These are phyloP conservation scores for Pseudomyrmex dendroicus DNA, from an alignment of 1,140 invertebrate genomes.

Conservation along the genomic window DNA sequence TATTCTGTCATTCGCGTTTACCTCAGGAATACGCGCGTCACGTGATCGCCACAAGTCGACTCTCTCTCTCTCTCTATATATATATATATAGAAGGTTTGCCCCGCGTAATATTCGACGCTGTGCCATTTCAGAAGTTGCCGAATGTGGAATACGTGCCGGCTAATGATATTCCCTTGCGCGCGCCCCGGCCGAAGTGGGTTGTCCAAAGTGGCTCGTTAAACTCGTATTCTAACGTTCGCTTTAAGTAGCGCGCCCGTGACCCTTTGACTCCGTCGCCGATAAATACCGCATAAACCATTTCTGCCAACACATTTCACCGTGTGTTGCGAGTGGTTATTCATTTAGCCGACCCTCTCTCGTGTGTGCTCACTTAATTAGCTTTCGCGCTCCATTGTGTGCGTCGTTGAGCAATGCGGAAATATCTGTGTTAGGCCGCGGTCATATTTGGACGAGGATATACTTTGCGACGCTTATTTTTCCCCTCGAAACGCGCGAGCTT, in stretches of 20 bases:
- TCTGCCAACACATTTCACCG: constrained; percentile 32
- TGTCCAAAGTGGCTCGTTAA: constrained; percentile 63
- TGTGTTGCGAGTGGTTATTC: constrained; percentile 31
- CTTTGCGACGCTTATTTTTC: background rate
- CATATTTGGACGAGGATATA: constrained; percentile 9
- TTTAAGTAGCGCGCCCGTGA: constrained; percentile 41
- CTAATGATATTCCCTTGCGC: constrained; percentile 57
- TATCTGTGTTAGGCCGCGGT: background rate
- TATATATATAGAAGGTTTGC: background rate
- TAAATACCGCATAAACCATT: constrained; percentile 59
- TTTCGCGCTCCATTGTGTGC: constrained; percentile 50
- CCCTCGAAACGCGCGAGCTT: background rate
- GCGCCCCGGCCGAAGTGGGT: constrained; percentile 45
- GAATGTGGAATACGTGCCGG: constrained; percentile 45
- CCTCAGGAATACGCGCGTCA: constrained; percentile 23
- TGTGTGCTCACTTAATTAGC: constrained; percentile 43
- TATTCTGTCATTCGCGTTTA: constrained; percentile 28
- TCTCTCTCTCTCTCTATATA: background rate
- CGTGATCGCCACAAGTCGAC: constrained; percentile 22
- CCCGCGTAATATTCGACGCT: constrained; percentile 46
- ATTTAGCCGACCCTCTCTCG: background rate
- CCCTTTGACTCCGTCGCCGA: constrained; percentile 44
- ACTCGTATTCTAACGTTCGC: constrained; percentile 48
- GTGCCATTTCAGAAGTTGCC: constrained; percentile 50
- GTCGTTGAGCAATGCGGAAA: constrained; percentile 8